Conservation (phyloP, 2,797 vertebrate genomes). For the Muscicapa comitata region DNA sequence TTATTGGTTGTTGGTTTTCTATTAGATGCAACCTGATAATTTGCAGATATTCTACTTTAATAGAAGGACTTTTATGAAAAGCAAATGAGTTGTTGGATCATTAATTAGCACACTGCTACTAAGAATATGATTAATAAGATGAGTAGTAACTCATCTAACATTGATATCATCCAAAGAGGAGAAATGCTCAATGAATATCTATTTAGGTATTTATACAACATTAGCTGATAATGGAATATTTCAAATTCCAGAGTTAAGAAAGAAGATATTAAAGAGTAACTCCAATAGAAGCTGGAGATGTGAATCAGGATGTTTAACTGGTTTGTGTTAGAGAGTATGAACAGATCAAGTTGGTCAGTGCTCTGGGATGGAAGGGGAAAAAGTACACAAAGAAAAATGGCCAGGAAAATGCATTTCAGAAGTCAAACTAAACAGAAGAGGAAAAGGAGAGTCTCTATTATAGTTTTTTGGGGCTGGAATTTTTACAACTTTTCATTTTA, state of each 20-base stretch:
- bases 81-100: background rate
- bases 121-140: background rate
- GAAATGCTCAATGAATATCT: background rate
- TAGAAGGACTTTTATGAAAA: background rate
- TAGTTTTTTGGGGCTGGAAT: accelerated
- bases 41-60: background rate
- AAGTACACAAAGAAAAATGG: background rate
- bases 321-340: background rate
- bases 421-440: background rate
- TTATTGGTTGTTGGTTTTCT: background rate
- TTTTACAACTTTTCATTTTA: background rate
- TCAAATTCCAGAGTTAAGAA: background rate
- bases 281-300: background rate
- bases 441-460: background rate
- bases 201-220: background rate
- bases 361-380: background rate
- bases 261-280: background rate
- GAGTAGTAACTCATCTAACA: background rate
- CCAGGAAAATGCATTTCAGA: background rate
- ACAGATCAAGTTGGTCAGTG: background rate
- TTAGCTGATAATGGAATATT: background rate
- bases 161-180: background rate
- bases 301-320: background rate
- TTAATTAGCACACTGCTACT: background rate
- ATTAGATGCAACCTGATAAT: background rate